phyloP scores from a whole-genome alignment of 2,797 vertebrate species.

The Nasua narica region DNA sequence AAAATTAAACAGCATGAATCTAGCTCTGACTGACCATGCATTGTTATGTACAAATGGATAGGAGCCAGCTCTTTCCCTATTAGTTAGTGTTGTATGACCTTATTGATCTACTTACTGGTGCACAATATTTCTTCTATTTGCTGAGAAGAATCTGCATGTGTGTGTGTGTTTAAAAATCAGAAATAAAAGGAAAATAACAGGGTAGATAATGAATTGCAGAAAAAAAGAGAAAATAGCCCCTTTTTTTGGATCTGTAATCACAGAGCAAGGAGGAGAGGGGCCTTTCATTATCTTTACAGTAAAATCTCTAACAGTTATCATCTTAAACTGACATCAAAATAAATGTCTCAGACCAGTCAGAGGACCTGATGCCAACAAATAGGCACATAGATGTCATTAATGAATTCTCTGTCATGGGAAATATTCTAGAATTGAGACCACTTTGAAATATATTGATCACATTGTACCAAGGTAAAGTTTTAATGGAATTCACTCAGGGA shows the following conservation, averaged over 20 bases:
- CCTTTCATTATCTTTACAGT: background rate
- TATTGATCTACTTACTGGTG: background rate
- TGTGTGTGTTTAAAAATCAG: background rate
- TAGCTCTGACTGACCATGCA: background rate
- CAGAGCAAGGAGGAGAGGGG: background rate
- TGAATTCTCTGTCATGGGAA: background rate
- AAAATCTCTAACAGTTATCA: background rate
- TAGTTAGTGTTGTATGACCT: background rate
- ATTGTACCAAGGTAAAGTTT: background rate
- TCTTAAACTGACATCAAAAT: background rate
- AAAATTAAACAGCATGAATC: background rate
- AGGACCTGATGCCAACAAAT: background rate
- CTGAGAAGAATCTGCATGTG: background rate
- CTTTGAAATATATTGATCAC: background rate
- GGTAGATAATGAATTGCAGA: background rate
- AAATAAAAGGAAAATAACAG: background rate
- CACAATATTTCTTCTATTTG: background rate
- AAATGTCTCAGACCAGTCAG: background rate
- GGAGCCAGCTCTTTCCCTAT: background rate
- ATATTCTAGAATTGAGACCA: background rate
- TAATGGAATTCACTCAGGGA: background rate
- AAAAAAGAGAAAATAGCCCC: background rate
- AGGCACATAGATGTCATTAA: background rate
- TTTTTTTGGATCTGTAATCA: background rate
- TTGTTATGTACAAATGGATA: background rate